phyloP scores from a whole-genome alignment of 2,113 vertebrate species.

The Sialia sialis region DNA sequence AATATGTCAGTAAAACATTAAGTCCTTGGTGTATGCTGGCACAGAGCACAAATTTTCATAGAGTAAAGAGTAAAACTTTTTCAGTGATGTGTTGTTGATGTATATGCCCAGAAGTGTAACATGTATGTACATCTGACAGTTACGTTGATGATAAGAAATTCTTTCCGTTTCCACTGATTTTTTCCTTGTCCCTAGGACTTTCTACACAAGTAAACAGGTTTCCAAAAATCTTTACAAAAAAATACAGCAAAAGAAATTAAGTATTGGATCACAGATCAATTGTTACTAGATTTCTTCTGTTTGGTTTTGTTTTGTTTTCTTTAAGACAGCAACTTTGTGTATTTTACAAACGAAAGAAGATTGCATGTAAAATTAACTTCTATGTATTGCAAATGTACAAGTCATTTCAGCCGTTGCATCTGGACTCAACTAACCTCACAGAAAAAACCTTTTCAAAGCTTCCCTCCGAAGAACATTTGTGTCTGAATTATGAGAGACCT shows the following conservation, averaged over 20 bases:
- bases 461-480: background rate
- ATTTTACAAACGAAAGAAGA: background rate
- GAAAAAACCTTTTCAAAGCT: slow-evolving; percentile 16
- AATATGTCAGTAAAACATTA: background rate
- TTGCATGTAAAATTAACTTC: background rate
- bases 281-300: background rate
- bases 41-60: background rate
- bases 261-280: background rate
- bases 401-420: slow-evolving; percentile 22
- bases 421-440: slow-evolving; percentile 3
- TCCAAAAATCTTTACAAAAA: background rate
- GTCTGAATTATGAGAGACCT: background rate
- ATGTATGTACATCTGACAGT: background rate
- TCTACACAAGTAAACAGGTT: background rate
- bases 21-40: background rate
- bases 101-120: background rate
- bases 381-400: background rate
- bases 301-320: background rate
- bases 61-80: background rate
- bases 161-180: background rate
- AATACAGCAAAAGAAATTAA: background rate
- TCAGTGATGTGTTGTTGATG: background rate
- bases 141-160: background rate
- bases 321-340: background rate
- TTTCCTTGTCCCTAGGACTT: background rate